Base-by-base conservation (phyloP, 2,113 vertebrate species). In the Etheostoma spectabile region DNA sequence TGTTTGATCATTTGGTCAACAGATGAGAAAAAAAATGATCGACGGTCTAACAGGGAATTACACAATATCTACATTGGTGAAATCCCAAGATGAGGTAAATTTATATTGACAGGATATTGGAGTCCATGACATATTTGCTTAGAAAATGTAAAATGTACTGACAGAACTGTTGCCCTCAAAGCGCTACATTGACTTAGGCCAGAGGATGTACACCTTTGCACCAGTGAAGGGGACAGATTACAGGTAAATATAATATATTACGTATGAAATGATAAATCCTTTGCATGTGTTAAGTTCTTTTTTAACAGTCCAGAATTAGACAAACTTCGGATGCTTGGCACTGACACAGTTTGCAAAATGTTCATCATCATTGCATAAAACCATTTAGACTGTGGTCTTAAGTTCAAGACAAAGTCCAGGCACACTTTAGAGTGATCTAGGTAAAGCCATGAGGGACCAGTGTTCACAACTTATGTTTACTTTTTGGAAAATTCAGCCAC, bases 61-160 rank as follows among this genome's bases (percentile, higher is more conserved):
- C 79, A 96, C 93, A 10, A 96, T 99, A 88, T 88, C 91, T 84
- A 98, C 97, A 1, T 82, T 99, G 79, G 95, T 99, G 81, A 99
- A 98, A 92, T 99, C 98, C 70, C 97, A 98, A 77, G 98, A 99
- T 95, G 96, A 99, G 97, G 98, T 99, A 95, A 96, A 90, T 35
- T 62, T 24, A 27, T 49, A 51, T 24, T 56, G 5, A 57, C n/a
- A 64, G 27, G 8, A 38, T 52, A 6, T 48, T 53, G 6, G 22
- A 59, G 14, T 3, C 19, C 6, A 57, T 45, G 22, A 48, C 18
- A 30, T 0, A 15, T 74, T 55, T 82, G 35, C 3, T 13, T 42
- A 18, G 4, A 49, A 18, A 19, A 15, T 53, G 2, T 38, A 53
- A 27, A 18, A 27, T 76, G 38, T 22, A 51, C 64, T 91, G 24